Evolutionary conservation across 1,140 invertebrate genomes (phyloP), one percentile per base, ranked within the genome.

Genomic region (Anastrepha ludens): DNA sequence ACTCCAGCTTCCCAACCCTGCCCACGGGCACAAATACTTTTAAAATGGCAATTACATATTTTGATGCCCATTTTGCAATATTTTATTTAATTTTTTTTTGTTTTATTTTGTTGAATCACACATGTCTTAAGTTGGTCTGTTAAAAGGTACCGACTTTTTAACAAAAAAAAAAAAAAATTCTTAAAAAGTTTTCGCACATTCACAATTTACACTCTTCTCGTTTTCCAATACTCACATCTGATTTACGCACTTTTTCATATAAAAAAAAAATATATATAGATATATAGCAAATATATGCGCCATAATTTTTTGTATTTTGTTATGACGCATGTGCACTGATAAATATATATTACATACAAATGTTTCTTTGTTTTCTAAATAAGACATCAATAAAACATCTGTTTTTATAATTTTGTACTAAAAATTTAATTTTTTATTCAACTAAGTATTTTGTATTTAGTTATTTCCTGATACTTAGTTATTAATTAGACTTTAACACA

Each of bases 51-150:
- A 47, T 74, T 44, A 1, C 67, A 41, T 74, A 89, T 91, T 91
- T 91, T 91, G 91, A 92, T 74, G 91, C 91, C 29, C 91, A 92
- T 91, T 89, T 89, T 62, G 17, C 60, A 85, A 67, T 67, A 29
- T 29, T 29, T 29, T 29, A 29, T 29, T 29, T 29, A 0, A 29
- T 29, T 29, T 67, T 62, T 3, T 62, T 62, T 62, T 64, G 20
- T 64, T 64, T 17, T 67, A 20, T 29, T 67, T 67, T 39, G 29
- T 9, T 20, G 39, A 67, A 67, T 64, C 64, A 13, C 39, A 2
- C n/a, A 29, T 39, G 29, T 67, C 29, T 86, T 60, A 15, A 60
- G 20, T 59, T 60, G 13, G 29, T 7, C 50, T 6, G 11, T 55
- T 55, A 55, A 8, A 11, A 29, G 29, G 29, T 29, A 29, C 1